phyloP scores from a whole-genome alignment of 2,888 invertebrate species.

The Meteorus cinctellus region DNA sequence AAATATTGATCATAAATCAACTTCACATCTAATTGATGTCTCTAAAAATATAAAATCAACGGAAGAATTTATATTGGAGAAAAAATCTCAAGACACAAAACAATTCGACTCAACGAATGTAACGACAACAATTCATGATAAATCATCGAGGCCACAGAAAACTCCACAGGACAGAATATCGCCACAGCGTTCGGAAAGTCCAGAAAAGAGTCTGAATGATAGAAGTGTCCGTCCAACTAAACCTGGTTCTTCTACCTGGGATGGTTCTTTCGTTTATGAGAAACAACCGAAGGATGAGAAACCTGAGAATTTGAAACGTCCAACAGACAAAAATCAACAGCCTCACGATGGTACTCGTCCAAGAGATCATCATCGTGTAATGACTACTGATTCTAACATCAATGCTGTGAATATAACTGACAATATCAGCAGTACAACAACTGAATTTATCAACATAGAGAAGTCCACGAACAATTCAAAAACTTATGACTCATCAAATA shows the following conservation, averaged over 20 bases:
- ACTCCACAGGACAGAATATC: conserved; percentile 22
- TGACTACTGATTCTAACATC: background rate
- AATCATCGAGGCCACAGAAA: background rate
- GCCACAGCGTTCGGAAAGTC: conserved; percentile 47
- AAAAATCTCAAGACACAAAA: conserved; percentile 29
- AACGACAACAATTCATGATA: conserved; percentile 4
- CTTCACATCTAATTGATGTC: conserved; percentile 22
- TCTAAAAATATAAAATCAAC: background rate
- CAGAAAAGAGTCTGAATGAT: conserved; percentile 53
- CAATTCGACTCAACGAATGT: conserved; percentile 28
- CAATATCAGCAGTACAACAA: background rate
- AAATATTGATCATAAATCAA: conserved; percentile 27
- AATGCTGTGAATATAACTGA: background rate
- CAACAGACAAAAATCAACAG: conserved; percentile 28
- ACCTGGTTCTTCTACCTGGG: conserved; percentile 63
- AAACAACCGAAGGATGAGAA: conserved; percentile 50
- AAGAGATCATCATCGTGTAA: background rate
- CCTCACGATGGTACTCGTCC: conserved; percentile 30
- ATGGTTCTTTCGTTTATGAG: conserved; percentile 61
- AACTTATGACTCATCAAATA: conserved; percentile 28
- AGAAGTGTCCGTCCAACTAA: conserved; percentile 55
- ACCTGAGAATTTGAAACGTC: conserved; percentile 43
- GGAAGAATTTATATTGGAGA: background rate
- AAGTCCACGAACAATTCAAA: conserved; percentile 26
- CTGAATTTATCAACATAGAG: conserved; percentile 7